These are phyloP conservation scores for Amniataba percoides DNA, from an alignment of 2,797 vertebrate genomes.

Conservation along the genomic window DNA sequence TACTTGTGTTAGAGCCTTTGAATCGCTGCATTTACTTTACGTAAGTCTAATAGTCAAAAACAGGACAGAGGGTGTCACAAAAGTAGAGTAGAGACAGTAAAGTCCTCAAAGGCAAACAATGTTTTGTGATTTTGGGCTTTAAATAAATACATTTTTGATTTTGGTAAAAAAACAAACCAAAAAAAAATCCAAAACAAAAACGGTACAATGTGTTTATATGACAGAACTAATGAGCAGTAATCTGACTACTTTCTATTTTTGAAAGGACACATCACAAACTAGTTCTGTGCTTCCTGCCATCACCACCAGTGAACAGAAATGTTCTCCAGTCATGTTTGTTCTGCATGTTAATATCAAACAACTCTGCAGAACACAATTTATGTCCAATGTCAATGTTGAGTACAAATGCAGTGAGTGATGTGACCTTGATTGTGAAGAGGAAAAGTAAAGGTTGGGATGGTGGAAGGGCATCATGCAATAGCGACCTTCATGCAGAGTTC, in stretches of 20 bases:
- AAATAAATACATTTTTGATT: no score
- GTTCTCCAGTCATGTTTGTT: not conserved
- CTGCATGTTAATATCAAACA: not conserved
- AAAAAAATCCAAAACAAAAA: no score
- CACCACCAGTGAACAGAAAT: not conserved
- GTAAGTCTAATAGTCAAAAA: not conserved
- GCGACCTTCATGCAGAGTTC: not conserved
- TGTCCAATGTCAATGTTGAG: not conserved
- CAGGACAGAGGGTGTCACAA: no score
- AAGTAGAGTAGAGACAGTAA: not conserved
- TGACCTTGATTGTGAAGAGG: conserved; percentile 3
- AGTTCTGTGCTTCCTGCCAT: not conserved
- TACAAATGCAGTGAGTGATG: not conserved
- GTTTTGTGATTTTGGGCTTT: no score
- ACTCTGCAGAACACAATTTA: not conserved
- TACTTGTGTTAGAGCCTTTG: not conserved
- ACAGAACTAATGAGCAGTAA: not conserved
- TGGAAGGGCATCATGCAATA: not conserved
- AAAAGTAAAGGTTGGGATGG: not conserved
- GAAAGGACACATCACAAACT: not conserved
- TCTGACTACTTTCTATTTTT: no score
- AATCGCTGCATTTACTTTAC: not conserved
- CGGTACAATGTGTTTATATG: not conserved
- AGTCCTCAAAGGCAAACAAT: no score
- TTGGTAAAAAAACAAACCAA: no score